Evolutionary conservation across 2,888 invertebrate species (phyloP), one percentile per base, ranked within the genome.

Genomic region (Drosophila meridiana): DNA sequence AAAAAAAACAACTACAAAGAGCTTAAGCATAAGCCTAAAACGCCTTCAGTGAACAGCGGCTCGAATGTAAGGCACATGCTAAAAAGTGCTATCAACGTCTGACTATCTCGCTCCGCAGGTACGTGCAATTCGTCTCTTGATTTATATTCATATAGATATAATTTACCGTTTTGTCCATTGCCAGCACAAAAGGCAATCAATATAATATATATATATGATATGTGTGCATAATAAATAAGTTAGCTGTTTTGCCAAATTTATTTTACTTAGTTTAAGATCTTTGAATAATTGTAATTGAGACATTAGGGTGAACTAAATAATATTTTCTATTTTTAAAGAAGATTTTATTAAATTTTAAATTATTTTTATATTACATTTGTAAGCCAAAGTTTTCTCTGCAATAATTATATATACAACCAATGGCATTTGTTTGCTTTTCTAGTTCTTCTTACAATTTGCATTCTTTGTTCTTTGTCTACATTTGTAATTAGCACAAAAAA

Each of bases 61-160:
- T 62, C 68, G 50, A 73, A 59, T 69, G 65, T 80, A 73, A 78
- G 68, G 76, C 77, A 77, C 70, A 75, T 62, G 68, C 76, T 74
- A 69, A 78, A 87, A 73, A 74, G 73, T 87, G 88, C 80, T 85
- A 88, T 80, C 83, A 78, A 69, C 76, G 71, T 70, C 73, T 55
- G 58, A 72, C 72, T 84, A 75, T 65, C 74, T 65, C 74, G 72
- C 34, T 52, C 62, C 13, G 43, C 77, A 90, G 89, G 87, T 90
- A 86, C 63, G 90, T 89, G 76, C 71, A 85, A 87, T 89, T 75
- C 87, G 82, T 77, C 82, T 73, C 69, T 86, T 80, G 83, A 87
- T 84, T 89, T 89, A 88, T 83, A 57, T 77, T 13, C 34, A 20
- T 36, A 20, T 6, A 20, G 2, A 52, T 36, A 72, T 40, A 34